Evolutionary conservation across 2,888 invertebrate species (phyloP), one percentile per base, ranked within the genome.

Genomic region (Lamproptera curius): DNA sequence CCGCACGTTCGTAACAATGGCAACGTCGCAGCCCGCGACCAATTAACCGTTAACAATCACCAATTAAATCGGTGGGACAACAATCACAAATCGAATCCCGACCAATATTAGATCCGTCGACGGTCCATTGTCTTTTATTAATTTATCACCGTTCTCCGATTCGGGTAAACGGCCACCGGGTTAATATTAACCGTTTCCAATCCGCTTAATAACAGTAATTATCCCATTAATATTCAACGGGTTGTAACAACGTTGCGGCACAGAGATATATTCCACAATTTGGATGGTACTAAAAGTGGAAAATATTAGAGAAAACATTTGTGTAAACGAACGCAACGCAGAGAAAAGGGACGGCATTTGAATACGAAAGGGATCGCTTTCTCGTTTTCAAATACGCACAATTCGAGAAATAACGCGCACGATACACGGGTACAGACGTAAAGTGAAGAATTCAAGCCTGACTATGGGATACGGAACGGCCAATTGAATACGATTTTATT

Each of bases 21-120:
- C 10, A 42, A 36, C n/a, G 42, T 42, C 42, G 47, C 50, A 39
- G 49, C 47, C n/a, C 52, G 51, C 53, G 45, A 59, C 56, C 57
- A 61, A 60, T 61, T 55, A 54, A 46, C 56, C 56, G 47, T 37
- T 37, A 48, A 51, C 54, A 55, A 55, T 56, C 52, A 48, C 54
- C 50, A 54, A 57, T 56, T 54, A 54, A 55, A 61, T 59, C 55
- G 6, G 20, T 6, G 20, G 4, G 20, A 6, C 20, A 20, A 20
- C 20, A 20, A 20, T 20, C 20, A 20, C 20, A 3, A 6, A 20
- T 6, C 20, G 20, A 54, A 37, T 38, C 38, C 38, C 52, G 46
- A 43, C 50, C 52, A 43, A 43, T 49, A 52, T 50, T 52, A 40
- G 50, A 50, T 52, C 46, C 26, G 49, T 46, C 48, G 43, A 50